These are phyloP conservation scores for Caenorhabditis sinica DNA, from an alignment of 2,888 invertebrate species.

Conservation along the genomic window DNA sequence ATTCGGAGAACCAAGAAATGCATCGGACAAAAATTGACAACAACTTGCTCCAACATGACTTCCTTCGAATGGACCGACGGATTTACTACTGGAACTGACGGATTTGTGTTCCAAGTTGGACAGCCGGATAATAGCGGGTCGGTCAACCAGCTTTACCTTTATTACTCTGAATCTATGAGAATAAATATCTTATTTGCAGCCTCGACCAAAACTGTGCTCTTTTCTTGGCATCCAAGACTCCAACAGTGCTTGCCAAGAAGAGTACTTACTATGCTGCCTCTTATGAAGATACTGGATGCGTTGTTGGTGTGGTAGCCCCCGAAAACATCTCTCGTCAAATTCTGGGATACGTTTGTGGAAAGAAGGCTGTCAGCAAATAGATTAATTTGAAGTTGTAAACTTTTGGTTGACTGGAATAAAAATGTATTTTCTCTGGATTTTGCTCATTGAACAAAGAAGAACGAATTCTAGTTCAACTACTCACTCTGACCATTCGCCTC, in stretches of 20 bases:
- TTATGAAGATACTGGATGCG: conserved; percentile 29
- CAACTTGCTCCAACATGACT: conserved; percentile 6
- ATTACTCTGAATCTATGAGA: not conserved
- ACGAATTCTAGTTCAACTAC: not conserved
- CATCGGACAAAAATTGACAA: not conserved
- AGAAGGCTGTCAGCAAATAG: conserved; percentile 29
- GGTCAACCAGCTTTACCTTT: not conserved
- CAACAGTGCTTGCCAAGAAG: not conserved
- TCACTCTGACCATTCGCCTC: no score
- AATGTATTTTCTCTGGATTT: not conserved
- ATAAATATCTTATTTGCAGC: not conserved
- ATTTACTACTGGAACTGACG: conserved; percentile 11
- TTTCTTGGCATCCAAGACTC: conserved; percentile 22
- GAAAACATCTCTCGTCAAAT: conserved; percentile 6
- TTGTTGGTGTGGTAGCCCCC: not conserved
- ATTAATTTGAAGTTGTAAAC: not conserved
- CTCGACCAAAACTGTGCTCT: conserved; percentile 31
- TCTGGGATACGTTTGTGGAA: conserved; percentile 26
- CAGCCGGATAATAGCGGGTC: conserved; percentile 25
- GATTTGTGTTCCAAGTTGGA: conserved; percentile 15
- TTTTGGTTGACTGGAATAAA: not conserved
- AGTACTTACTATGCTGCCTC: not conserved
- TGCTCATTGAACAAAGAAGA: no score
- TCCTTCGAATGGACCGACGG: conserved; percentile 44
- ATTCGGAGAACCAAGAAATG: conserved; percentile 9